Evolutionary conservation across 1,140 invertebrate species (phyloP), one percentile per base, ranked within the genome.

Genomic region (Eriocheir sinensis): DNA sequence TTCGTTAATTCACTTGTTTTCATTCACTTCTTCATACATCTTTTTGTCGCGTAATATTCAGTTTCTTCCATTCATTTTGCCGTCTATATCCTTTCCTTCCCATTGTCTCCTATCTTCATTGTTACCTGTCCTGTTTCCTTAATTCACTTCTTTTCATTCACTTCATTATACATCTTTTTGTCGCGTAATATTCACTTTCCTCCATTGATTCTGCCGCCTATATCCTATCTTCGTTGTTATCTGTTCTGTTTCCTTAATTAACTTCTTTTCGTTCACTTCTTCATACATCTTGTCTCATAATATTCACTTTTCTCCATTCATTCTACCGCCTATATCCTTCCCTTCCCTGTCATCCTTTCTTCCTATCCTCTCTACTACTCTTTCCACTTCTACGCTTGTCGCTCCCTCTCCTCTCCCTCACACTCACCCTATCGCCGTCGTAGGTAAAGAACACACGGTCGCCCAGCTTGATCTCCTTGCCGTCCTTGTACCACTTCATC

Each of bases 371-470:
- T n/a, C n/a, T 15, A 15, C 60, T 72, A 15, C 60, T 72, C 60
- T n/a, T n/a, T 72, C 12, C n/a, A 15, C 60, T 15, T 80, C 90
- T 15, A 12, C 90, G 15, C 17, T 1, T n/a, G 21, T 79, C 36
- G 32, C 12, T n/a, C 83, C 32, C 83, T 32, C 89, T n/a, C 32
- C 89, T n/a, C 17, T 15, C 72, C 0, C 17, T 53, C 2, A 2
- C 1, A 80, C 94, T 94, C 53, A 96, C 95, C 95, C 93, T 93
- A 85, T 96, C 94, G 0, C 95, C 95, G 85, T 98, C 93, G 98
- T 98, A 80, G 97, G 97, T 91, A 38, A 99, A 98, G 96, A 98
- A 97, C n/a, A 99, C 97, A 17, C 98, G 97, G n/a, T 98, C 97
- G 86, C 98, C 97, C 3, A 97, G 97, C 80, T 97, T 97, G 89